These are phyloP conservation scores for Chloroceryle aenea DNA, from an alignment of 2,113 vertebrate species.

Conservation along the genomic window DNA sequence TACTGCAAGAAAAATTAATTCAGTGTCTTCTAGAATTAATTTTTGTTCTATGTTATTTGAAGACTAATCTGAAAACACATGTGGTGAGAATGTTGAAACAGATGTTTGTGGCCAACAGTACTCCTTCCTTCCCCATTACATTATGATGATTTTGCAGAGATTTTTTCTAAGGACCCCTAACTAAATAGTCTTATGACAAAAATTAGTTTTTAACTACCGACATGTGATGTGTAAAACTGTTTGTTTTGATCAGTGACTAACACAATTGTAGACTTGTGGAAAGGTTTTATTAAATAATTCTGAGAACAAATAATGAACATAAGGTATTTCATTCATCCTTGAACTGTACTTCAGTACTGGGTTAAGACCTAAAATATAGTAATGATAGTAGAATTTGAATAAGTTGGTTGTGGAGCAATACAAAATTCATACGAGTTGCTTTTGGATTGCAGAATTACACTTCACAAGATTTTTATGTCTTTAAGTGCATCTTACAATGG, in stretches of 20 bases:
- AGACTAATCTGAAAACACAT: neutral
- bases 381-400: neutral
- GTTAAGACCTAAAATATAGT: neutral
- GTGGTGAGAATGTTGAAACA: neutral
- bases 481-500: neutral
- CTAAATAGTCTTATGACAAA: neutral
- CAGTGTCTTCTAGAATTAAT: neutral
- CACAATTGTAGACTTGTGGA: neutral
- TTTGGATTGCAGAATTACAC: neutral
- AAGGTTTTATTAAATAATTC: neutral
- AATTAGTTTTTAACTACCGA: neutral
- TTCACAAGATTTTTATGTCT: neutral
- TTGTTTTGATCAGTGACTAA: neutral
- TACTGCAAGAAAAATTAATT: neutral
- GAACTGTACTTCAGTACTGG: neutral
- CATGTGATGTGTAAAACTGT: neutral
- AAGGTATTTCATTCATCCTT: neutral
- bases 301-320: neutral
- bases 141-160: neutral
- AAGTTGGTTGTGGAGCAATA: neutral
- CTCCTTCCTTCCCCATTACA: neutral
- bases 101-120: neutral
- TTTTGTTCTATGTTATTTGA: neutral
- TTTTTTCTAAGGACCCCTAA: neutral
- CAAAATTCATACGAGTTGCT: neutral